Base-by-base conservation (phyloP, 2,113 vertebrate genomes). In the Ciconia maguari region DNA sequence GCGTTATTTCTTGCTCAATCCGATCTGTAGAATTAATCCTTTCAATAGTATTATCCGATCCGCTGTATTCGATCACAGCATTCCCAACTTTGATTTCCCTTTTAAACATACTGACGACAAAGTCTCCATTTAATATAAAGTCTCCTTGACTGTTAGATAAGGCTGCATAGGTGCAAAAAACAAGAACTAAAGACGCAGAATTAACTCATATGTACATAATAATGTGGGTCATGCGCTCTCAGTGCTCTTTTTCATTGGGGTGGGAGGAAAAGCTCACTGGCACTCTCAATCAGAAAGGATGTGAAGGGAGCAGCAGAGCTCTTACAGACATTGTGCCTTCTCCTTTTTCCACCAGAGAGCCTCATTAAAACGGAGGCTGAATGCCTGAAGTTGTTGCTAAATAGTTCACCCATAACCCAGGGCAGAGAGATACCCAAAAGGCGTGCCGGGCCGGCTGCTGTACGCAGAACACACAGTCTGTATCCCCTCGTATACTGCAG, bases 61-160 rank as follows among this genome's bases (percentile, higher is more conserved):
- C 99, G 1, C 99, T 99, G 98, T 99, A 99, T 93, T 99, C 99
- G 13, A 99, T 98, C 85, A 99, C 89, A n/a, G 98, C 98, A 69
- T 98, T 99, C 89, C 99, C 99, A 80, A 99, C 97, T 96, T 98
- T 99, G 94, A 99, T 99, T 99, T 99, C 99, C 98, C 98, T 99
- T 99, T 99, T 99, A 98, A 99, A 99, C 99, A 99, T 99, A 92
- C 99, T 99, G 98, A 99, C 99, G 90, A 99, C 99, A 96, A 99
- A 99, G 96, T 99, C 98, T 94, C 99, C 99, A 86, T 99, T 99
- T 69, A 99, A 98, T 97, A 99, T 98, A 98, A 99, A 99, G 97
- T 99, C 99, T 93, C 98, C 99, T 94, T 98, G 98, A 95, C 99
- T 99, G 97, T 98, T 99, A 92, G 99, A 99, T 97, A 99, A 98